Percentiles rank a stretch among this genome's conserved stretches.
Conservation (phyloP, 2,797 vertebrate species). For the Falco peregrinus region DNA sequence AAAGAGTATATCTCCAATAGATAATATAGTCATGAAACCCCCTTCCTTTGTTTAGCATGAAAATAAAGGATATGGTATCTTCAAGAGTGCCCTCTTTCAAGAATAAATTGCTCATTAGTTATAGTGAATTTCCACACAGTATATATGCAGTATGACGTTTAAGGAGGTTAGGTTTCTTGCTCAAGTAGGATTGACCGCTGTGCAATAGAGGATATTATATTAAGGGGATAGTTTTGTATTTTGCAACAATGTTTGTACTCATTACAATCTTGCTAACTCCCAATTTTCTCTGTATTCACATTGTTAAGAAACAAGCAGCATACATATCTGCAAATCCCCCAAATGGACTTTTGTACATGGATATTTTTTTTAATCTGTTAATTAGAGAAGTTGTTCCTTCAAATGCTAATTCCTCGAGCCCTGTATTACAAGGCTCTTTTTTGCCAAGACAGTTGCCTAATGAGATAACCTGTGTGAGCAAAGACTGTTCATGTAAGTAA, state of each 20-base stretch:
- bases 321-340: not conserved
- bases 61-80: not conserved
- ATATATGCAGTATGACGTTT: not conserved
- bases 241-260: not conserved
- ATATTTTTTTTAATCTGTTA: not conserved
- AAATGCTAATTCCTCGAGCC: not conserved
- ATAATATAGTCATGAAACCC: not conserved
- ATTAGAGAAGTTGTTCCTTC: constrained; percentile 20
- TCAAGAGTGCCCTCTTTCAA: not conserved
- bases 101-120: not conserved
- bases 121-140: not conserved
- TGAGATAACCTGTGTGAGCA: not conserved
- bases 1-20: not conserved
- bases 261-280: not conserved
- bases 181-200: not conserved
- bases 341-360: not conserved
- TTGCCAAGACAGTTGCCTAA: not conserved
- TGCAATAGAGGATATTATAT: not conserved
- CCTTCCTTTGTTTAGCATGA: not conserved
- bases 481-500: not conserved
- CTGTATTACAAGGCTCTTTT: not conserved
- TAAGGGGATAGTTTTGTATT: not conserved
- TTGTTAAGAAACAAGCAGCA: not conserved
- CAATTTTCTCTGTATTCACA: not conserved
- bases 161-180: not conserved